A percentile compares a stretch with the other conserved stretches of the same genome.
These are phyloP conservation scores for Misgurnus anguillicaudatus DNA, from an alignment of 2,113 vertebrate species.

Conservation along the genomic window DNA sequence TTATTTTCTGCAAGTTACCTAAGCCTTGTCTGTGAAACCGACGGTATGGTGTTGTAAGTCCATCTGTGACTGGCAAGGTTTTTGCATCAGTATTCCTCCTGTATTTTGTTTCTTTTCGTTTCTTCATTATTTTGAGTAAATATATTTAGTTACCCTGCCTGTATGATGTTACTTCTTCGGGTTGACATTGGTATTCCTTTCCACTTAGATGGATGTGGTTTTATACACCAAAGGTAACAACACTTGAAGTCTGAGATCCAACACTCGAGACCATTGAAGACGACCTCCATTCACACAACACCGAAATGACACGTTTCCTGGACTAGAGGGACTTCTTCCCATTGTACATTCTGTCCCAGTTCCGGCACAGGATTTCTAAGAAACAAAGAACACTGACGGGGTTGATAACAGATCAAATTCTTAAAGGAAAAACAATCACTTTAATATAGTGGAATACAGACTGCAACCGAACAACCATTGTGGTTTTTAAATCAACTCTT, in stretches of 20 bases:
- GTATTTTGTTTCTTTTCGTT: no score
- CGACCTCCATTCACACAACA: background rate
- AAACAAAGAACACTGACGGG: background rate
- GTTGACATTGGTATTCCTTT: constrained; percentile 15
- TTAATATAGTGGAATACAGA: background rate
- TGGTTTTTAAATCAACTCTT: background rate
- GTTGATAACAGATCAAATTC: constrained; percentile 13
- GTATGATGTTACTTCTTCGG: constrained; percentile 22
- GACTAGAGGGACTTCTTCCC: background rate
- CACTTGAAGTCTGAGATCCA: background rate
- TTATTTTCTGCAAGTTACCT: no score
- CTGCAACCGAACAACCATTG: background rate
- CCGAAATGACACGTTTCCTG: background rate
- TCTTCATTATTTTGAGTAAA: background rate
- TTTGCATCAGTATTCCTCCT: no score
- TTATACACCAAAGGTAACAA: background rate
- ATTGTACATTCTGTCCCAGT: background rate
- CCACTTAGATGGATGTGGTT: constrained; percentile 11
- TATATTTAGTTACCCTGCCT: constrained; percentile 7
- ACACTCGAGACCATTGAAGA: background rate
- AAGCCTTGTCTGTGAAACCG: no score
- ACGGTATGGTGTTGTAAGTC: no score
- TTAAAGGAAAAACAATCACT: background rate
- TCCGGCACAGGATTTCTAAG: background rate
- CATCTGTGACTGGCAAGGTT: no score